Base-by-base conservation (phyloP, 2,113 vertebrate species). In the Prionailurus viverrinus region DNA sequence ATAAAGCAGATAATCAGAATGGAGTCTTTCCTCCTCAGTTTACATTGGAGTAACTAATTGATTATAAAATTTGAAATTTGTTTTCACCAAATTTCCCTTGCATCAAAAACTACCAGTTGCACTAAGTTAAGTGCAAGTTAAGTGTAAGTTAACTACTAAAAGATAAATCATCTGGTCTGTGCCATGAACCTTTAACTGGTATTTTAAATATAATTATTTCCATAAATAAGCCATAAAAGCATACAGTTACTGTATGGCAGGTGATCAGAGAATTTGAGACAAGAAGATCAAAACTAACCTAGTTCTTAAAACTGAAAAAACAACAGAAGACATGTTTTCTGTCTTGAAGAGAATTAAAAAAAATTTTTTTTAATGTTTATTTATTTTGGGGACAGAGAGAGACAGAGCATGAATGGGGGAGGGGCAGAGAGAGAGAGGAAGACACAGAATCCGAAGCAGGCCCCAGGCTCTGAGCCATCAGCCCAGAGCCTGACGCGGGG, bases 131-230 rank as follows among this genome's bases (percentile, higher is more conserved):
- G 31, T 63, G 39, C 45, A 45, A 45, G 45, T 45, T 45, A 45
- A 45, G 45, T 45, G 45, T 1, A 45, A 45, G 63, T 78, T 82
- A 82, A 80, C 63, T 97, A 29, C 23, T 63, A 69, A 89, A 36
- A 68, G 51, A 36, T 76, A 79, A 89, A 53, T 92, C 68, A 89
- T n/a, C 66, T 92, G 36, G 33, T 45, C 58, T 91, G 4, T 36
- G 31, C 14, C 48, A 0, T 91, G 68, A 84, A 84, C 69, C 41
- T 81, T 41, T 74, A 94, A 71, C 61, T 71, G 48, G 9, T 82
- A 86, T 45, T 98, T 91, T 85, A 71, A 53, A n/a, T 94, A 61
- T 73, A 66, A 58, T 84, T 69, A 31, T 92, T 94, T 92, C 29
- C 78, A 1, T 92, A 51, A 90, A 48, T 33, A 65, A 84, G 3